Conservation (phyloP, 2,888 invertebrate genomes). For the Tiliacea aurago region DNA sequence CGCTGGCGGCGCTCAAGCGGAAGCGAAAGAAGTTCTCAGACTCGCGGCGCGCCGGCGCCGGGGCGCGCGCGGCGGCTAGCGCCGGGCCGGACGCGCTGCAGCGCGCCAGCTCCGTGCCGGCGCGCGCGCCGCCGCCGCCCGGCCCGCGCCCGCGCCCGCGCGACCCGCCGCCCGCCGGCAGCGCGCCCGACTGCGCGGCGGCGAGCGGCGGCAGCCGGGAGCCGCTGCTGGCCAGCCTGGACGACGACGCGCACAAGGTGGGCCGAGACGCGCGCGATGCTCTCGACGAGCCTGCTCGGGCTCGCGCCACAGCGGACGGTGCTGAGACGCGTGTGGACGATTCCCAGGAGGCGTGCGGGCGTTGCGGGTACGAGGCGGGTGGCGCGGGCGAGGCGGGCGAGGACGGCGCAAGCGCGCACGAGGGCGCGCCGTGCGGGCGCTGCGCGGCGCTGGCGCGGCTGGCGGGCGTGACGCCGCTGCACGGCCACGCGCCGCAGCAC, state of each 20-base stretch:
- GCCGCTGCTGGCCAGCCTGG: conserved; percentile 91
- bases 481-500: conserved; percentile 92
- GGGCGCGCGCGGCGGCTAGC: conserved; percentile 57
- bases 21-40: conserved; percentile 96
- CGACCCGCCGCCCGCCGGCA: conserved; percentile 68
- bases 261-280: conserved; percentile 5
- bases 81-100: conserved; percentile 75
- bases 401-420: conserved; percentile 47
- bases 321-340: conserved; percentile 54
- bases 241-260: conserved; percentile 87
- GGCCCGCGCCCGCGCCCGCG: conserved; percentile 78
- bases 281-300: conserved; percentile 16
- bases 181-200: conserved; percentile 76
- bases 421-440: conserved; percentile 84
- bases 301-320: conserved; percentile 44
- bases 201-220: conserved; percentile 90
- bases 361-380: conserved; percentile 74
- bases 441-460: conserved; percentile 92
- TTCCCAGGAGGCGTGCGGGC: conserved; percentile 73
- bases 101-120: conserved; percentile 77
- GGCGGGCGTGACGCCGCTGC: conserved; percentile 94
- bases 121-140: conserved; percentile 64
- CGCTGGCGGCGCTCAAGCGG: conserved; percentile 94
- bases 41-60: conserved; percentile 91
- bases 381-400: conserved; percentile 35